These are phyloP conservation scores for Tragopan temminckii DNA, from an alignment of 2,797 vertebrate genomes.

Conservation along the genomic window DNA sequence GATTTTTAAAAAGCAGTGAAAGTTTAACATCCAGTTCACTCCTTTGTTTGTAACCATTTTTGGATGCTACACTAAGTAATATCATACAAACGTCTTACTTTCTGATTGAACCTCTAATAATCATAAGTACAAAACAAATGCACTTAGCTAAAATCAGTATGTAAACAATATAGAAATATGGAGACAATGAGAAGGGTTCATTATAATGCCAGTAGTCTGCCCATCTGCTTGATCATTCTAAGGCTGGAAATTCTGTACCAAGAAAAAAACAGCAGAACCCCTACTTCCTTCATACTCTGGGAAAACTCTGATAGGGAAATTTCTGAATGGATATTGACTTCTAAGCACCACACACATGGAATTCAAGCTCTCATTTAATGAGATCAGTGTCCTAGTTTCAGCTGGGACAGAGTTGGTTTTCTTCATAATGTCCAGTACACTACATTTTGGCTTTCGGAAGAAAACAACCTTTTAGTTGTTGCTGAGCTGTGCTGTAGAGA, in stretches of 20 bases:
- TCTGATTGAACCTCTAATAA: not conserved
- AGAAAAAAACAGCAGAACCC: not conserved
- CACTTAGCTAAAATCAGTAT: not conserved
- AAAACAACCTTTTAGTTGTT: no score
- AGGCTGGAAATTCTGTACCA: not conserved
- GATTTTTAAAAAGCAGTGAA: not conserved
- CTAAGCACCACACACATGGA: not conserved
- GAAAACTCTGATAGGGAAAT: not conserved
- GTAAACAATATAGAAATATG: not conserved
- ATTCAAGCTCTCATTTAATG: not conserved
- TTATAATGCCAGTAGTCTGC: not conserved
- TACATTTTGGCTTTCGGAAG: no score
- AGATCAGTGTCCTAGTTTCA: not conserved
- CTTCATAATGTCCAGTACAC: no score
- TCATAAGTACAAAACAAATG: not conserved
- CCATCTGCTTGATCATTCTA: not conserved
- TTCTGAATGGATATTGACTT: not conserved
- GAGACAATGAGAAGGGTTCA: not conserved
- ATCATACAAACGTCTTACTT: not conserved
- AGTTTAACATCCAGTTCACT: not conserved
- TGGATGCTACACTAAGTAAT: not conserved
- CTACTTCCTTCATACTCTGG: fast-evolving
- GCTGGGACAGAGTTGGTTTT: no score
- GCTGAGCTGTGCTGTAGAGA: no score
- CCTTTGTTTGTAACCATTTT: not conserved